Evolutionary conservation across 2,888 invertebrate genomes (phyloP).

Genomic region (Idaea aversata): DNA sequence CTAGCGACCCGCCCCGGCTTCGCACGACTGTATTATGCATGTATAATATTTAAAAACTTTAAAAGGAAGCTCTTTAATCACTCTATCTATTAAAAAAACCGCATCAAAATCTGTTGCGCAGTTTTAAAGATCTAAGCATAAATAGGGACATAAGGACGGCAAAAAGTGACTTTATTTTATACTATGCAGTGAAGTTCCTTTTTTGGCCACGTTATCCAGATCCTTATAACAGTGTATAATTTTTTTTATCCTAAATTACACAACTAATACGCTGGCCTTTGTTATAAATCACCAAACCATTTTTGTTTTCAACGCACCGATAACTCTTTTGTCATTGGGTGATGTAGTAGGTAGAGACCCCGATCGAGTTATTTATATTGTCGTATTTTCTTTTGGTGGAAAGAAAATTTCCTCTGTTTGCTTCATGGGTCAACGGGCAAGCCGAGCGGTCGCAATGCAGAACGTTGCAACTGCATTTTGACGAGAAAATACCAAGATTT

Average conservation of each 20-base stretch:
- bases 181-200: too few species aligned
- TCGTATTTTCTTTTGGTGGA: conserved; percentile 74
- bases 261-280: conserved; percentile 59
- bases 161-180: too few species aligned
- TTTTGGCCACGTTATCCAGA: conserved; percentile 14
- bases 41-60: too few species aligned
- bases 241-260: conserved; percentile 17
- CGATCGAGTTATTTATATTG: conserved; percentile 80
- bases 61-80: too few species aligned
- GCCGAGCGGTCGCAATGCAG: conserved; percentile 38
- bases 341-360: conserved; percentile 73
- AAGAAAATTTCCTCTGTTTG: conserved; percentile 78
- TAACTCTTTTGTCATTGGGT: conserved; percentile 81
- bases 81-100: too few species aligned
- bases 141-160: too few species aligned
- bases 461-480: conserved; percentile 38
- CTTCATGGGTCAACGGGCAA: conserved; percentile 80
- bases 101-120: too few species aligned
- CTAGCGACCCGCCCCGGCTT: too few species aligned
- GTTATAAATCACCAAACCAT: conserved; percentile 76
- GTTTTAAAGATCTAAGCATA: too few species aligned
- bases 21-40: too few species aligned
- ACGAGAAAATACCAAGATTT: too few species aligned
- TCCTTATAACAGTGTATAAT: not conserved
- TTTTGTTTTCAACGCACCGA: conserved; percentile 81